These are phyloP conservation scores for Rhyzopertha dominica DNA, from an alignment of 1,140 invertebrate genomes.

Conservation along the genomic window DNA sequence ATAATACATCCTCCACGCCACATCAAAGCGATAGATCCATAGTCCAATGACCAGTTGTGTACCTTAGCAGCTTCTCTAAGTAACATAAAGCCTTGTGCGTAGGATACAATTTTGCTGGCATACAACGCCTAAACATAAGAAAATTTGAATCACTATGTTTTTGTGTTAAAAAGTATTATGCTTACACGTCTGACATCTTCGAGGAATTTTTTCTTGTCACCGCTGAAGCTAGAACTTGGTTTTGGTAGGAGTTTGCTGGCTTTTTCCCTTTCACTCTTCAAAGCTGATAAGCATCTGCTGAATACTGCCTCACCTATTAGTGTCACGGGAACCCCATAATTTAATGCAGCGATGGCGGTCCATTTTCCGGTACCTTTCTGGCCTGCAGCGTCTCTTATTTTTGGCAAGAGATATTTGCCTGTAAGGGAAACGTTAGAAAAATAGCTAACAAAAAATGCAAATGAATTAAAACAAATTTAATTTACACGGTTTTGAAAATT, in stretches of 20 bases:
- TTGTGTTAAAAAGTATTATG: background rate
- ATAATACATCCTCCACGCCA: constrained; percentile 99
- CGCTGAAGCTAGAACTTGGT: constrained; percentile 55
- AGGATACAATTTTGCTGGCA: constrained; percentile 97
- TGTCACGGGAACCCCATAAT: constrained; percentile 96
- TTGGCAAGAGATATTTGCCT: constrained; percentile 72
- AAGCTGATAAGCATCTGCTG: constrained; percentile 86
- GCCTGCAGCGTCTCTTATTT: constrained; percentile 93
- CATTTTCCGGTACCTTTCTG: constrained; percentile 99
- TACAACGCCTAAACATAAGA: constrained; percentile 75
- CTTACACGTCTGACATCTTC: constrained; percentile 59
- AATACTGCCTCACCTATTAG: constrained; percentile 98
- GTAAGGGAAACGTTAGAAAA: constrained; percentile 8
- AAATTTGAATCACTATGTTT: constrained; percentile 4
- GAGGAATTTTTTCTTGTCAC: constrained; percentile 78
- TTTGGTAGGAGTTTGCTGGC: constrained; percentile 77
- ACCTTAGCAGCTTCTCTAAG: constrained; percentile 88
- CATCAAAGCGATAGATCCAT: constrained; percentile 98
- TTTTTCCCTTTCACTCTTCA: constrained; percentile 67
- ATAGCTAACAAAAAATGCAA: background rate
- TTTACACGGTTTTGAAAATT: background rate
- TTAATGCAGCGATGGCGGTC: constrained; percentile 94
- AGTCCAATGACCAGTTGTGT: constrained; percentile 94
- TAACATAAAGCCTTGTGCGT: constrained; percentile 99
- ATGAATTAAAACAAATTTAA: constrained; percentile 2